Evolutionary conservation across 2,888 invertebrate species (phyloP).

Genomic region (Galeruca laticollis): DNA sequence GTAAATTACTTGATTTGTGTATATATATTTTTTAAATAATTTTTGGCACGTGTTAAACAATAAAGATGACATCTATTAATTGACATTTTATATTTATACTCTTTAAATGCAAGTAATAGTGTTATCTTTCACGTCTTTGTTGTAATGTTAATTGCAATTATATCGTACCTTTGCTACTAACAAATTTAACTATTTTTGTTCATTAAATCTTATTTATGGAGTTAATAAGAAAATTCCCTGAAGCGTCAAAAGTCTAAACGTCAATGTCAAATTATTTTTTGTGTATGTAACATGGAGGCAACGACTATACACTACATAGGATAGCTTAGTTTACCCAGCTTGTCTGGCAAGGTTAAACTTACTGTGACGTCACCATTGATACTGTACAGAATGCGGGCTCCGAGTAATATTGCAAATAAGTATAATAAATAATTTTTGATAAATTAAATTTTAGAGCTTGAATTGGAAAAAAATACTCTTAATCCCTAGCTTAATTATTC

Average conservation of each 20-base stretch:
- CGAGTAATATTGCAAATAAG: too few species aligned
- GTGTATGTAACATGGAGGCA: too few species aligned
- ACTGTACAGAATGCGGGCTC: too few species aligned
- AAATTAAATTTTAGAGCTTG: too few species aligned
- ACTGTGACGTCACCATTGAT: too few species aligned
- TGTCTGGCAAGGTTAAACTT: too few species aligned
- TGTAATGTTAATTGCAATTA: background rate
- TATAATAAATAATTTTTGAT: too few species aligned
- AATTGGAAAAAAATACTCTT: too few species aligned
- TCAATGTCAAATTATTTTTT: conserved; percentile 30
- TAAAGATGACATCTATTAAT: conserved; percentile 23
- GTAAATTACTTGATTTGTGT: conserved; percentile 9
- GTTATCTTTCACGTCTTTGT: background rate
- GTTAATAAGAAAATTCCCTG: conserved; percentile 9
- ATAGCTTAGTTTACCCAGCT: too few species aligned
- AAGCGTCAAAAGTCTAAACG: conserved; percentile 20
- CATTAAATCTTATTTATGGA: conserved; percentile 31
- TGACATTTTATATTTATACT: conserved; percentile 9
- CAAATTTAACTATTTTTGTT: conserved; percentile 27
- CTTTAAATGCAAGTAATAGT: background rate
- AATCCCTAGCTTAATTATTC: too few species aligned
- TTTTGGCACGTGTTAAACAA: conserved; percentile 36
- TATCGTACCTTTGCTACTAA: conserved; percentile 24
- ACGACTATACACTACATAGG: too few species aligned
- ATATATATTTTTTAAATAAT: conserved; percentile 24